A percentile compares a stretch with the other conserved stretches of the same genome.
Evolutionary conservation across 2,113 vertebrate species (phyloP).

Genomic region (Laterallus jamaicensis): DNA sequence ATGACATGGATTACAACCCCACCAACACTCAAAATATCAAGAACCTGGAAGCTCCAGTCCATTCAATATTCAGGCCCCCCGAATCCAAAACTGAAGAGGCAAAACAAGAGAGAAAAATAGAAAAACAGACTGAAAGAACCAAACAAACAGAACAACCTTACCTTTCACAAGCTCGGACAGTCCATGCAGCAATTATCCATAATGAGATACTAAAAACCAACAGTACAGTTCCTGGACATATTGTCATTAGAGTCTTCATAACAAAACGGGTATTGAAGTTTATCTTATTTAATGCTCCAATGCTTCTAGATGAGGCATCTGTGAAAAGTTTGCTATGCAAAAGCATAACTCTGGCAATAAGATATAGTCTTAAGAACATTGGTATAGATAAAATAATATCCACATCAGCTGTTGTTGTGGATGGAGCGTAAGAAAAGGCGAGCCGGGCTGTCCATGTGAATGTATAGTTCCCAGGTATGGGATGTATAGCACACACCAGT

Average conservation of each 20-base stretch:
- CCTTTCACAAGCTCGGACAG: constrained; percentile 99
- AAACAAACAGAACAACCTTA: constrained; percentile 74
- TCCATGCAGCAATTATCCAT: constrained; percentile 99
- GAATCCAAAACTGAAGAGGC: background rate
- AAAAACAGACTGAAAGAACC: background rate
- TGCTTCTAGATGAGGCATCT: constrained; percentile 98
- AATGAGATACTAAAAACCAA: constrained; percentile 99
- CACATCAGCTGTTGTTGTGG: constrained; percentile 96
- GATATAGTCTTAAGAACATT: constrained; percentile 99
- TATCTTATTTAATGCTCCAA: constrained; percentile 99
- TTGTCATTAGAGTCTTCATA: constrained; percentile 99
- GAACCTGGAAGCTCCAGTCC: background rate
- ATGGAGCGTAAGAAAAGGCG: constrained; percentile 92
- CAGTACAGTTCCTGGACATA: constrained; percentile 98
- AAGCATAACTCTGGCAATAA: constrained; percentile 99
- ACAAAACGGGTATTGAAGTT: constrained; percentile 99
- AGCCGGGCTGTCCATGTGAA: constrained; percentile 97
- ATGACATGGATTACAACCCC: background rate
- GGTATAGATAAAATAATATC: constrained; percentile 99
- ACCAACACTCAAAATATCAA: background rate
- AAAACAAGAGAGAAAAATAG: constrained; percentile 19
- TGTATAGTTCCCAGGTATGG: constrained; percentile 96
- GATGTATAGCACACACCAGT: constrained; percentile 96
- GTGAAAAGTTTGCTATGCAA: constrained; percentile 99
- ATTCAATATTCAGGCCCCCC: background rate